Evolutionary conservation across 1,140 invertebrate genomes (phyloP), one percentile per base, ranked within the genome.

Genomic region (Drosophila saltans): DNA sequence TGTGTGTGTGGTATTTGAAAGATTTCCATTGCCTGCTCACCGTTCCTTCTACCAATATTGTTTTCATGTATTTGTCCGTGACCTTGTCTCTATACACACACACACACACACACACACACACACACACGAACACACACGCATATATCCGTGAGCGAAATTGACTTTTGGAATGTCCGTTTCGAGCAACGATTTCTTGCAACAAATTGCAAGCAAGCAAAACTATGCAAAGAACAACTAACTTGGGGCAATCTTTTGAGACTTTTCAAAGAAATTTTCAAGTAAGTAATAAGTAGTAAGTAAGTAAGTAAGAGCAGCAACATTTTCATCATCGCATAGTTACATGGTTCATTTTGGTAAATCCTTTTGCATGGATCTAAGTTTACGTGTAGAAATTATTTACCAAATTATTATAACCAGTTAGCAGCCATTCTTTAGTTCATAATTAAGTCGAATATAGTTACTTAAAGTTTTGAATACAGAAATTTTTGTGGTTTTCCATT

Each of bases 1-100:
- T 10, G 45, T 55, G 41, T 58, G 40, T 66, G 70, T 40, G 45
- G 70, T 68, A 72, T 40, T 70, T 26, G 3, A 62, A 55, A 58
- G 56, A 48, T 48, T 52, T 52, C 7, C 45, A 52, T 24, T 21
- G 45, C 45, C 9, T 26, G 43, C 16, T 8, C 6, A 2, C n/a
- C 24, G 8, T 24, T 48, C 8, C 9, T 24, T 48, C 0, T 48
- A 24, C 6, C 2, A 9, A 10, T 52, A 26, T 52, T 26, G 45
- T 24, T 21, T 26, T 26, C 21, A 9, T 52, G 45, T 52, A 10
- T 52, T 52, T 21, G 45, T 52, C 21, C 21, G 45, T 52, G 45
- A 52, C 45, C 45, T 52, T 52, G 45, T 52, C 45, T 30, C 16
- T 16, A 16, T 16, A 30, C 28, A 30, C 28, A 30, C 4, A 4